A percentile compares a stretch with the other conserved stretches of the same genome.
phyloP scores from a whole-genome alignment of 1,140 invertebrate genomes.

The Nasonia longicornis region DNA sequence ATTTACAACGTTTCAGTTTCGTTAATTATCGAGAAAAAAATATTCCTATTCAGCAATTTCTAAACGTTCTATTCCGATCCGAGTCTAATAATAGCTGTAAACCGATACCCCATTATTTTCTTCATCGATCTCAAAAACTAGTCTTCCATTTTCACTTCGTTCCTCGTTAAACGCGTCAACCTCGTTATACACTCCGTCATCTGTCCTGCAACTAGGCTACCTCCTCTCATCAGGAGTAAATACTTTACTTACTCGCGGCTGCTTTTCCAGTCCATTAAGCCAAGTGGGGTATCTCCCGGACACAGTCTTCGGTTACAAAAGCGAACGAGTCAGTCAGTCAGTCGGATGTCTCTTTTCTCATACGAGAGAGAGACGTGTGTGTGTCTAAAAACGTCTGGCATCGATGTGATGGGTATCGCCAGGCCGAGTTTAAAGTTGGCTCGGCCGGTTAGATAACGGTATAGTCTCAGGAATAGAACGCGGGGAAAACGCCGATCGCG shows the following conservation, averaged over 20 bases:
- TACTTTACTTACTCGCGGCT: background rate
- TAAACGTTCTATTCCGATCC: no score
- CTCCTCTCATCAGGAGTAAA: background rate
- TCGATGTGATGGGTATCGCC: background rate
- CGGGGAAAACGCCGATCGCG: slow-evolving; percentile 9
- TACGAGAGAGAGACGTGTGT: background rate
- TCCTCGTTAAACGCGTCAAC: background rate
- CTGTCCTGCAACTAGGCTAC: background rate
- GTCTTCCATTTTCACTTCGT: no score
- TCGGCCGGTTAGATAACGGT: slow-evolving; percentile 17
- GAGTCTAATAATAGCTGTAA: no score
- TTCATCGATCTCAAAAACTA: background rate
- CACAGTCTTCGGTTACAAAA: background rate
- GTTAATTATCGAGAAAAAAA: no score
- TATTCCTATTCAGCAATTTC: no score
- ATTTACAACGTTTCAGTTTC: no score
- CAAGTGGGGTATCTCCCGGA: background rate
- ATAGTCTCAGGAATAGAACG: background rate
- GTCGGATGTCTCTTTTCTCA: background rate
- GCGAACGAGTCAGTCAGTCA: background rate
- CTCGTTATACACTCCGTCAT: background rate
- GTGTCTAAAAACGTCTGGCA: slow-evolving; percentile 7
- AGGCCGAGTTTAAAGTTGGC: background rate
- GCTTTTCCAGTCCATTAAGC: slow-evolving; percentile 2
- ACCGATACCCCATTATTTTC: background rate